Conservation (phyloP, 2,888 invertebrate genomes). For the Drosophila fungiperda region DNA sequence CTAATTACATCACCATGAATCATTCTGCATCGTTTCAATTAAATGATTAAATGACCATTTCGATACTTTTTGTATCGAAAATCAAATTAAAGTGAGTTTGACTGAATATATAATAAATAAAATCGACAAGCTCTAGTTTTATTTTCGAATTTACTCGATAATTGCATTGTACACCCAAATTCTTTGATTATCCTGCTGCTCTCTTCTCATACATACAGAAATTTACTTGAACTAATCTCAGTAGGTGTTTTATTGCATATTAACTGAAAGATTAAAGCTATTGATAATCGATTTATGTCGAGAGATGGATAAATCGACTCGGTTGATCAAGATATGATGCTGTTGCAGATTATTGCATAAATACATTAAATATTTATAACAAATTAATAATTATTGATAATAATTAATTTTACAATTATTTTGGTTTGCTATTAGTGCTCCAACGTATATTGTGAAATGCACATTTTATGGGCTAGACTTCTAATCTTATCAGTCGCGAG, state of each 20-base stretch:
- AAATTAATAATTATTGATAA: background rate
- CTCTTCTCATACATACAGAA: background rate
- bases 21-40: constrained; percentile 12
- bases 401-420: constrained; percentile 1
- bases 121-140: background rate
- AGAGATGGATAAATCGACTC: background rate
- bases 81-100: background rate
- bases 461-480: constrained; percentile 9
- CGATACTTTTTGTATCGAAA: constrained; percentile 8
- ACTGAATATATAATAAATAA: background rate
- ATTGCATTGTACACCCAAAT: background rate
- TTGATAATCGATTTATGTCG: background rate
- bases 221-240: background rate
- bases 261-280: background rate
- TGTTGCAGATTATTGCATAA: background rate
- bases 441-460: background rate
- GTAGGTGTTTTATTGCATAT: background rate
- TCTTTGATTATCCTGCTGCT: background rate
- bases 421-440: background rate
- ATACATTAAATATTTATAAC: background rate
- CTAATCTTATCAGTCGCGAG: constrained; percentile 32
- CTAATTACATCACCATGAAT: constrained; percentile 40
- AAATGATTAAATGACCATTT: constrained; percentile 3
- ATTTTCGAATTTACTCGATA: background rate
- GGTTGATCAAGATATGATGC: background rate